Evolutionary conservation across 1,140 invertebrate species (phyloP), one percentile per base, ranked within the genome.

Genomic region (Sinella curviseta): DNA sequence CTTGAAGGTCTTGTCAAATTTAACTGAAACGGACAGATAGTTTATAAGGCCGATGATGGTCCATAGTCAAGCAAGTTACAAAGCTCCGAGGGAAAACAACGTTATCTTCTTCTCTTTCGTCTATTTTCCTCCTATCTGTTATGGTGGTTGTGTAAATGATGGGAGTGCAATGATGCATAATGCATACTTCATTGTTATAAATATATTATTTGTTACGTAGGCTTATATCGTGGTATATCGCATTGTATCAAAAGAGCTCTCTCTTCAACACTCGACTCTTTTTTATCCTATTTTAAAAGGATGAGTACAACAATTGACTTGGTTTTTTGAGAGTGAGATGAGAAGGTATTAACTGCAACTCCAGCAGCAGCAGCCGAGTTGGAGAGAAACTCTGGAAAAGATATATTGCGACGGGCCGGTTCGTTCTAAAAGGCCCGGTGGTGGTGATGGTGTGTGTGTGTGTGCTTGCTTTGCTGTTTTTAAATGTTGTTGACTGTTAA

Each of bases 231-330:
- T 48, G 20, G 39, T 20, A 48, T 60, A 60, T 26, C 57, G 12
- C 57, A 17, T 17, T 60, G 57, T 60, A 60, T 17, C 57, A n/a
- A n/a, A n/a, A n/a, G n/a, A n/a, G 2, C 31, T 70, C 65, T 4
- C 65, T 70, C 65, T 70, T 70, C 26, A 70, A 70, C 65, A 17
- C 24, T 70, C 31, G 65, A 70, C 26, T 70, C 65, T 30, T n/a
- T 70, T 33, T 31, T 70, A 70, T 30, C 65, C 8, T 31, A 33
- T 26, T 60, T 60, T 60, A 33, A 70, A 70, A 70, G 31, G 65
- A 70, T 70, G 65, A 70, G 65, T 33, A 70, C 30, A 70, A 70
- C 65, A 70, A 70, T 70, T 70, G 65, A 70, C 65, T 70, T 65
- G n/a, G n/a, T n/a, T 30, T 70, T 70, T 31, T 70, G 12, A 31